Base-by-base conservation (phyloP, 2,888 invertebrate genomes). In the Troglohyphantes excavatus region DNA sequence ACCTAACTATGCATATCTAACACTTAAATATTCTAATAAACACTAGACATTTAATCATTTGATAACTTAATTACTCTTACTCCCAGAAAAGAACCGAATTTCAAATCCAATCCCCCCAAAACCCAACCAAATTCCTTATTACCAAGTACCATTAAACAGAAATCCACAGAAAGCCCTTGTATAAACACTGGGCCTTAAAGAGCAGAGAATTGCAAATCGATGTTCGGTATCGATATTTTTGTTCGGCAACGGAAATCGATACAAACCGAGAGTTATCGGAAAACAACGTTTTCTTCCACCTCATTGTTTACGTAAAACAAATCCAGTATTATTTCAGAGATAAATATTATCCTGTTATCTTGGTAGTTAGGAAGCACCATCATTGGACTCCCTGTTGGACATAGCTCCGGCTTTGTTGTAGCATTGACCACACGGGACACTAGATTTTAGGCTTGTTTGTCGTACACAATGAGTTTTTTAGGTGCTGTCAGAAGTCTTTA, bases 261-360 rank as follows among this genome's bases (percentile, higher is more conserved):
- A 21, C 21, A 0, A 61, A 70, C 82, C 70, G 82, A 82, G 70
- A 82, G 61, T 82, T 70, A 82, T 82, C 82, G 82, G 82, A 82
- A 70, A 82, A 70, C 82, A 82, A 61, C 29, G 70, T 43, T 82
- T 72, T 72, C 53, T 82, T 82, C 82, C 61, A 53, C 29, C 27
- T 81, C 79, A 81, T 81, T 81, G 79, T 79, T 79, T 79, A 59
- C 33, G 46, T 68, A 53, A 68, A 68, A 68, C 79, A 67, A 78
- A 78, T 29, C 78, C 43, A 3, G 78, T 39, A 65, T 78, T 78
- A 65, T 65, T 78, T 23, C 65, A 39, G 17, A 13, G 65, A 26
- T 78, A 65, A 39, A 11, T 2, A 39, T 27, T 43, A 65, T 78
- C n/a, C 65, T 26, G 63, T 65, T 65, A 39, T 65, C 26, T 23